phyloP scores from a whole-genome alignment of 2,888 invertebrate genomes.

The Cryptocephalus moraei region DNA sequence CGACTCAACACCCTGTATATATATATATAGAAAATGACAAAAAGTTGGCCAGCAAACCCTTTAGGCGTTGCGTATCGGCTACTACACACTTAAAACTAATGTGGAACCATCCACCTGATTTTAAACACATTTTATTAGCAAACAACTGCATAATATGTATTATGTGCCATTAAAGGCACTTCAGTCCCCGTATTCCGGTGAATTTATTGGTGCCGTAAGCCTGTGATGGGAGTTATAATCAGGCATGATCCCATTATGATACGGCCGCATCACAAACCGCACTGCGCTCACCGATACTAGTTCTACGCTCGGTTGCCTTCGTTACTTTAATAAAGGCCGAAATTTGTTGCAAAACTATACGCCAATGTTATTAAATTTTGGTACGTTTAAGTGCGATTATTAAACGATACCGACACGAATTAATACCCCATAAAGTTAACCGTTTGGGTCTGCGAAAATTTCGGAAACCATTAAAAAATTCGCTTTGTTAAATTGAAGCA shows the following conservation, averaged over 20 bases:
- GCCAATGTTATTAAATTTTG: conserved; percentile 6
- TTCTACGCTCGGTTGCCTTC: conserved; percentile 11
- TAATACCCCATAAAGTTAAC: no score
- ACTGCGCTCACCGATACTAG: conserved; percentile 17
- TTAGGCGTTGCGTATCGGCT: no score
- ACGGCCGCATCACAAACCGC: conserved; percentile 28
- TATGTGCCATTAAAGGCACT: conserved; percentile 4
- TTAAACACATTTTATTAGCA: neutral
- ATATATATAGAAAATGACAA: no score
- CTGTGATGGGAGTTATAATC: conserved; percentile 36
- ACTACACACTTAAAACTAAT: no score
- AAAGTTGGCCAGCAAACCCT: no score
- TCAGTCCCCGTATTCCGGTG: conserved; percentile 2
- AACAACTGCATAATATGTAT: conserved; percentile 2
- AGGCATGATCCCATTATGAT: conserved; percentile 38
- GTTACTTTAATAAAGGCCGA: conserved; percentile 16
- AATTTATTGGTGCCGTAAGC: conserved; percentile 16
- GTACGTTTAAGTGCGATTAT: neutral
- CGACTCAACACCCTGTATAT: no score
- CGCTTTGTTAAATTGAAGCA: no score
- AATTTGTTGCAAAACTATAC: conserved; percentile 6
- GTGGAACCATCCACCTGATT: neutral
- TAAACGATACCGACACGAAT: no score
- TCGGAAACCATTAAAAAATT: no score
- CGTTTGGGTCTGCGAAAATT: no score